These are phyloP conservation scores for Calycopis cecrops DNA, from an alignment of 1,140 invertebrate genomes.

Conservation along the genomic window DNA sequence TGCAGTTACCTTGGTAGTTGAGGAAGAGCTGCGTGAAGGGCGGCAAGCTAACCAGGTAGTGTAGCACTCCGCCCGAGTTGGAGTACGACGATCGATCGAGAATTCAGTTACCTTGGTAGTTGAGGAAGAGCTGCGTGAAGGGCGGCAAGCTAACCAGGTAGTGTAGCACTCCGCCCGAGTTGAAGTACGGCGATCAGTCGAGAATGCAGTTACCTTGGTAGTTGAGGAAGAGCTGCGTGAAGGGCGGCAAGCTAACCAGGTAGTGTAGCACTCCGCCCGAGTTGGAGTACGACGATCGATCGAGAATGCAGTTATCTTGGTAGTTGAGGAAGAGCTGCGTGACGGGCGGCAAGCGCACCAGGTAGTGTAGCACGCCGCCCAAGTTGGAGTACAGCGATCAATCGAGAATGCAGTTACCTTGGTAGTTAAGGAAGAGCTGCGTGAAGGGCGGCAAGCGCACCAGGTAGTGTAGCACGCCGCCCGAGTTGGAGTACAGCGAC, in stretches of 20 bases:
- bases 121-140: no score
- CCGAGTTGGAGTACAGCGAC: constrained; percentile 97
- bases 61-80: constrained; percentile 94
- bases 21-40: constrained; percentile 96
- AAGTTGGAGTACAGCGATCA: no score
- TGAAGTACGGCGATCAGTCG: no score
- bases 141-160: no score
- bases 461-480: constrained; percentile 94
- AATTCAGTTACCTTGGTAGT: no score
- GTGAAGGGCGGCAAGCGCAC: constrained; percentile 95
- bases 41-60: constrained; percentile 93
- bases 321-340: no score
- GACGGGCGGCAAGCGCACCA: no score
- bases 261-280: constrained; percentile 96
- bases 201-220: constrained; percentile 88
- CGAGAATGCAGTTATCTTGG: no score
- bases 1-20: constrained; percentile 89
- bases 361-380: no score
- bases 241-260: constrained; percentile 93
- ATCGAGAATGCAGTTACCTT: constrained; percentile 84
- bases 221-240: constrained; percentile 92
- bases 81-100: constrained; percentile 98
- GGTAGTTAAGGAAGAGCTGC: constrained; percentile 92
- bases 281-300: constrained; percentile 97
- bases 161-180: no score